Percentiles rank a stretch among this genome's conserved stretches.
Conservation (phyloP, 2,797 vertebrate species). For the Melanotaenia pygmaea region DNA sequence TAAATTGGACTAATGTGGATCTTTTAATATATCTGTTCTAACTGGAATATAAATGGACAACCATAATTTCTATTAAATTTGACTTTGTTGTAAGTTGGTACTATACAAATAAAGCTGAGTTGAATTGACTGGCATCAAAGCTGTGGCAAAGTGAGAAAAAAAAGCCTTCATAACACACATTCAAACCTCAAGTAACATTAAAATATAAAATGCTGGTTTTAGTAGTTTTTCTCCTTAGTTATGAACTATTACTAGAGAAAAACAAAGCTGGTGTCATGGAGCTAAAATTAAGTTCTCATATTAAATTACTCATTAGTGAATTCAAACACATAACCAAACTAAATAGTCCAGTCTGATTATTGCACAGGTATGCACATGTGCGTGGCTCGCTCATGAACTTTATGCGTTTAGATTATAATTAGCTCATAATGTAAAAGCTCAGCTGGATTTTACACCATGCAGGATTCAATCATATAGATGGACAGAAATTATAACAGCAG, state of each 20-base stretch:
- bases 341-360: neutral
- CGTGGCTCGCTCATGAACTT: neutral
- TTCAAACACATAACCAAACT: slow-evolving; percentile 8
- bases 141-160: neutral
- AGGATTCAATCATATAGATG: slow-evolving; percentile 28
- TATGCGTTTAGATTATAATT: slow-evolving; percentile 15
- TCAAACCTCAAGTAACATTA: neutral
- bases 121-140: too few species aligned
- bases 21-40: too few species aligned
- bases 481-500: slow-evolving; percentile 31
- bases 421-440: slow-evolving; percentile 25
- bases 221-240: neutral
- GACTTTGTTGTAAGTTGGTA: too few species aligned
- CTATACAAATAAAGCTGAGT: too few species aligned
- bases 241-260: neutral
- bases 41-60: too few species aligned
- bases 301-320: neutral
- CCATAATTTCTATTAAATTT: too few species aligned
- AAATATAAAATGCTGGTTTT: neutral
- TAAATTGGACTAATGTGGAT: too few species aligned
- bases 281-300: neutral
- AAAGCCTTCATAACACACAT: neutral
- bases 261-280: neutral
- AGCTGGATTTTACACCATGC: slow-evolving; percentile 19
- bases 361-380: neutral